Evolutionary conservation across 2,113 vertebrate genomes (phyloP), one percentile per base, ranked within the genome.

Genomic region (Brienomyrus longianalis): DNA sequence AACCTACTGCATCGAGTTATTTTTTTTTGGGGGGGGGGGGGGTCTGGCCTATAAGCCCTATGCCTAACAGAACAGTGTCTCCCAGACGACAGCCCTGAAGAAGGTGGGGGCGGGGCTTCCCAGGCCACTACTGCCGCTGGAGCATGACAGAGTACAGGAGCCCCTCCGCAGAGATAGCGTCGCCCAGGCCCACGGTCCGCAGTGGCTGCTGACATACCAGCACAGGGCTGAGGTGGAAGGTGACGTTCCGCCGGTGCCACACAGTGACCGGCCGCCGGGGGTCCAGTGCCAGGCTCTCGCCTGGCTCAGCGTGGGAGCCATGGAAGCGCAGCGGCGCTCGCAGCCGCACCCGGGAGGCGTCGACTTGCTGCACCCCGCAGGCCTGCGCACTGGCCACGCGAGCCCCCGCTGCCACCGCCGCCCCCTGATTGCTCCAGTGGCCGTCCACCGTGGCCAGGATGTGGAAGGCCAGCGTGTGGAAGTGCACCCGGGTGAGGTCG

Each of bases 381-480:
- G 98, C 97, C 94, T 99, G 98, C 1, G 94, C 96, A 90, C 97
- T 97, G 0, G 98, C 98, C 0, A 97, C 96, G 0, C 97, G 94
- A 0, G 98, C 98, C 0, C 98, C 98, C 0, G 98, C 98, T 0
- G 97, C 97, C 92, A 99, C 98, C 0, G 98, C 97, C 0, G 98
- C 95, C 0, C 92, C 95, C 94, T 99, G 98, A 95, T 99, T 99
- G 89, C 92, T 96, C 98, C 98, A 99, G 94, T 97, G 95, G 0
- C 97, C 98, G 0, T 99, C 97, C 92, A 98, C 97, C 0, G 98
- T 98, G 1, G 90, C 98, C 51, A 99, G 94, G 90, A 99, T 94
- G 90, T 99, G 98, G 90, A 98, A 99, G 88, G 97, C 97, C 93
- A 99, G 95, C 0, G 98, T 99, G 95, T 99, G 98, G 95, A 99